phyloP scores from a whole-genome alignment of 2,797 vertebrate genomes.

The Linurgus olivaceus region DNA sequence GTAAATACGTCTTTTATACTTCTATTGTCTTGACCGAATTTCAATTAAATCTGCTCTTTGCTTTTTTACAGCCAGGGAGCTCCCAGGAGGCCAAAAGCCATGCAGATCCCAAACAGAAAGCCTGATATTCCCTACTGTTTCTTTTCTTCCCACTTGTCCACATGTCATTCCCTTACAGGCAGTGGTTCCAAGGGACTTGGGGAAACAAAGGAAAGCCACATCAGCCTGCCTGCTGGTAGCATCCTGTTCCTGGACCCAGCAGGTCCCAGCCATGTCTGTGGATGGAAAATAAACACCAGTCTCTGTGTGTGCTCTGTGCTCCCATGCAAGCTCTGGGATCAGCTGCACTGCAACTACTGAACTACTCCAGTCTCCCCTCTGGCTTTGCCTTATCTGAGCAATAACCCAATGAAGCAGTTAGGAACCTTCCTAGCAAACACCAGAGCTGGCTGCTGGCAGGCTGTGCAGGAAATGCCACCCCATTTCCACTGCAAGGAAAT shows the following conservation, averaged over 20 bases:
- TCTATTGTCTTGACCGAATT: neutral
- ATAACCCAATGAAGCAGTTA: neutral
- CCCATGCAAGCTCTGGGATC: neutral
- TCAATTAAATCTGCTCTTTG: neutral
- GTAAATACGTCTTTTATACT: neutral
- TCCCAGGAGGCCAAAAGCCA: neutral
- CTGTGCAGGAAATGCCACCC: neutral
- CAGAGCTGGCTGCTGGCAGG: neutral
- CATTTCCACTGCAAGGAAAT: neutral
- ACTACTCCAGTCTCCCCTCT: neutral
- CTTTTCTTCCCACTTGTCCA: neutral
- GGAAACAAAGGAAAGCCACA: neutral
- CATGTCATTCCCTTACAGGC: neutral
- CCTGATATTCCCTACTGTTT: neutral
- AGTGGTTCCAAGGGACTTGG: neutral
- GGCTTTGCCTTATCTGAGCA: neutral
- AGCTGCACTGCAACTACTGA: neutral
- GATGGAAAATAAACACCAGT: neutral
- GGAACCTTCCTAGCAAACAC: neutral
- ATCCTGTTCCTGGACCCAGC: neutral
- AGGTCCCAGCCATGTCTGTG: neutral
- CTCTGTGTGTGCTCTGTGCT: neutral
- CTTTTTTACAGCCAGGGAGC: neutral
- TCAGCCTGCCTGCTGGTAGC: neutral
- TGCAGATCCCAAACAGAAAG: neutral